These are phyloP conservation scores for Lasioglossum marginatum DNA, from an alignment of 2,888 invertebrate species.

Conservation along the genomic window DNA sequence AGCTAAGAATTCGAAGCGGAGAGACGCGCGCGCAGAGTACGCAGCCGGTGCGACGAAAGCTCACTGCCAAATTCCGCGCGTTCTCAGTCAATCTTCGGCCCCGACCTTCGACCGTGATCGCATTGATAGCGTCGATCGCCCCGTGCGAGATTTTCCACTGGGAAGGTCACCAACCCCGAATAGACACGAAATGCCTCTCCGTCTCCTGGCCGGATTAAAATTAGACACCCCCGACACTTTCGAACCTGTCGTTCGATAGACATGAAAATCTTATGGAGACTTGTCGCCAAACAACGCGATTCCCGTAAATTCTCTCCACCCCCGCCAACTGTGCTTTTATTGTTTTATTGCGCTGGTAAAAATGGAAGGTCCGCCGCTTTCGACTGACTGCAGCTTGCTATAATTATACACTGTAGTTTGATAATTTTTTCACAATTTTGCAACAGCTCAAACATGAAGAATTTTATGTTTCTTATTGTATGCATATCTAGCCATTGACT, in stretches of 20 bases:
- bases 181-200: not conserved
- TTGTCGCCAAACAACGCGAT: not conserved
- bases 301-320: not conserved
- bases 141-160: not conserved
- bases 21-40: slow-evolving; percentile 49
- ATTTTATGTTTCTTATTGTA: not conserved
- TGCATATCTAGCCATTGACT: not conserved
- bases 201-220: not conserved
- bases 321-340: not conserved
- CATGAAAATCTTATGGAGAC: slow-evolving; percentile 1
- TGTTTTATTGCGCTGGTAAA: not conserved
- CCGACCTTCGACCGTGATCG: slow-evolving; percentile 62
- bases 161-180: slow-evolving; percentile 6
- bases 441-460: not conserved
- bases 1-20: slow-evolving; percentile 73
- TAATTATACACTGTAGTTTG: not conserved
- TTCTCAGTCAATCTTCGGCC: slow-evolving; percentile 67
- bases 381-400: not conserved
- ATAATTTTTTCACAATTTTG: not conserved
- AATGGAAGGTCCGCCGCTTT: not conserved
- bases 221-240: not conserved
- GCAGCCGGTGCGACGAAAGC: slow-evolving; percentile 48
- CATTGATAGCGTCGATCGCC: slow-evolving; percentile 36
- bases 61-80: slow-evolving; percentile 74
- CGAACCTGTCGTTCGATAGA: slow-evolving; percentile 4